phyloP scores from a whole-genome alignment of 1,140 invertebrate genomes.

The Steinernema khuongi region DNA sequence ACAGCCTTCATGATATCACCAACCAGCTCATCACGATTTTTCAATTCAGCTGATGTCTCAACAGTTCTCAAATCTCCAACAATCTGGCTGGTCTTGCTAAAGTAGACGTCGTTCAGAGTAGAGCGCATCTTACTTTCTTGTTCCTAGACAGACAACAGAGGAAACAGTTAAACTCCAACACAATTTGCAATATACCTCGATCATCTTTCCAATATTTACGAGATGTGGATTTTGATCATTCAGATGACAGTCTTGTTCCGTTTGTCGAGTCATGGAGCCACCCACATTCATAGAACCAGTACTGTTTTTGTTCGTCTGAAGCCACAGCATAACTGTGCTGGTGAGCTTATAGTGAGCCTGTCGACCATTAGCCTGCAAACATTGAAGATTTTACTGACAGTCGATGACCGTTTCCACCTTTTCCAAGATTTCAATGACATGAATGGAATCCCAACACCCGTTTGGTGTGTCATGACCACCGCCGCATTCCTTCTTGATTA shows the following conservation, averaged over 20 bases:
- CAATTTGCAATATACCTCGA: conserved; percentile 61
- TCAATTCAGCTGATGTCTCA: conserved; percentile 29
- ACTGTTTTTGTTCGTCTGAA: conserved; percentile 90
- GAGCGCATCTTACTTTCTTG: conserved; percentile 99
- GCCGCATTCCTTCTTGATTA: conserved; percentile 93
- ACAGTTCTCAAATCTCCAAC: conserved; percentile 79
- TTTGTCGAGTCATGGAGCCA: conserved; percentile 92
- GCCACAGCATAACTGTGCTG: conserved; percentile 97
- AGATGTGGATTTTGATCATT: conserved; percentile 86
- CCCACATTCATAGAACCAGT: conserved; percentile 98
- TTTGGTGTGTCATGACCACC: conserved; percentile 86
- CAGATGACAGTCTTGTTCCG: conserved; percentile 80
- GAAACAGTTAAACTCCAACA: conserved; percentile 25
- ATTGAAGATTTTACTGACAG: conserved; percentile 18
- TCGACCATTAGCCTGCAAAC: conserved; percentile 77
- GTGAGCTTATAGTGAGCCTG: conserved; percentile 97
- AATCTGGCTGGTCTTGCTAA: conserved; percentile 97
- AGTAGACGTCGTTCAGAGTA: conserved; percentile 97
- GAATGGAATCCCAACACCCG: conserved; percentile 98
- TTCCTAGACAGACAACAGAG: conserved; percentile 76
- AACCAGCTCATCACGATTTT: conserved; percentile 34
- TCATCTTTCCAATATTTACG: conserved; percentile 82
- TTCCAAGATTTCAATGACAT: conserved; percentile 89
- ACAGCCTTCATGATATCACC: conserved; percentile 29
- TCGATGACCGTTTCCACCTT: conserved; percentile 17